These are phyloP conservation scores for Oreamnos americanus DNA, from an alignment of 2,113 vertebrate species.

Conservation along the genomic window DNA sequence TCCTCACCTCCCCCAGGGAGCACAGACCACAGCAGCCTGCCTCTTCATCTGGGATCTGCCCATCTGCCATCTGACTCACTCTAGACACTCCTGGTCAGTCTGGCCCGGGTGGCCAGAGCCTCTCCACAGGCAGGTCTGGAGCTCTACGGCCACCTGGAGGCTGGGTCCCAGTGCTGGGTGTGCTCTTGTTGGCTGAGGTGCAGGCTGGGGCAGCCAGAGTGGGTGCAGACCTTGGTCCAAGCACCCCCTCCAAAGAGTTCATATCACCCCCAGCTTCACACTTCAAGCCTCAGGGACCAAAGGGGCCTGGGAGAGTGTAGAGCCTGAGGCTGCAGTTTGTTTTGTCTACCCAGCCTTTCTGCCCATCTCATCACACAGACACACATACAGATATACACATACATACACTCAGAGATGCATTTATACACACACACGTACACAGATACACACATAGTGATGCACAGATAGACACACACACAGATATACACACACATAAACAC, in stretches of 20 bases:
- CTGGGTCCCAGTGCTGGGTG: background rate
- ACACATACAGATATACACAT: background rate
- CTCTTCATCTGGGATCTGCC: background rate
- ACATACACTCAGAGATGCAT: fast-evolving
- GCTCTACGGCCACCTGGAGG: background rate
- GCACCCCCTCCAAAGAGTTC: background rate
- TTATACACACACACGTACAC: too few species aligned
- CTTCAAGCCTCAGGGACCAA: background rate
- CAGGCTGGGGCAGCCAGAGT: background rate
- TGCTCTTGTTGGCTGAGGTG: background rate
- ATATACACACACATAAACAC: background rate
- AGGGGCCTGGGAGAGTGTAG: background rate
- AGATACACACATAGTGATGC: too few species aligned
- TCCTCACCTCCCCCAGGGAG: background rate
- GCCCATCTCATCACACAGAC: background rate
- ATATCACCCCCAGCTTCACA: background rate
- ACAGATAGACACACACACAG: too few species aligned
- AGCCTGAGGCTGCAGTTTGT: fast-evolving
- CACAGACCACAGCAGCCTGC: too few species aligned
- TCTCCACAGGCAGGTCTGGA: too few species aligned
- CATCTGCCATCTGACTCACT: background rate
- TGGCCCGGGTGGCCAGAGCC: background rate
- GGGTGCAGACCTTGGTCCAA: background rate
- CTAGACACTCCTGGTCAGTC: background rate
- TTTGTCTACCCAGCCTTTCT: background rate